Evolutionary conservation across 2,113 vertebrate genomes (phyloP).

Genomic region (Hemicordylus capensis): DNA sequence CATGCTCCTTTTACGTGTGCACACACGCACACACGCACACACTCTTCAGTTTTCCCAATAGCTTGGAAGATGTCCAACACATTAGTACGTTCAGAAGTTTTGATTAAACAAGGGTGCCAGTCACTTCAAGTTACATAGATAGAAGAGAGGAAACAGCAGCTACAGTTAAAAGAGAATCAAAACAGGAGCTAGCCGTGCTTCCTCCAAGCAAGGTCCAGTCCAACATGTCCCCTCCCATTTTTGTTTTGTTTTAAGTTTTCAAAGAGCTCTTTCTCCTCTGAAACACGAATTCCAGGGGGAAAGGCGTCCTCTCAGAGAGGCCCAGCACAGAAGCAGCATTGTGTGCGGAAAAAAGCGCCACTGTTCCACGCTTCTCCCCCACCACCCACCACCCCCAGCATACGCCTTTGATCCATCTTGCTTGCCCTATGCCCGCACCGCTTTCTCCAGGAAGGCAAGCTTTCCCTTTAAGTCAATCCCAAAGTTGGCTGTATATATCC

Average conservation of each 20-base stretch:
- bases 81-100: neutral
- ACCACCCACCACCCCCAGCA: neutral
- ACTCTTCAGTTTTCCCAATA: neutral
- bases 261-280: neutral
- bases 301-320: neutral
- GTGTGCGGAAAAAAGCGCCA: neutral
- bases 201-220: neutral
- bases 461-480: constrained; percentile 38
- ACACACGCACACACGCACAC: no score
- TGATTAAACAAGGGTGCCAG: neutral
- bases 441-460: neutral
- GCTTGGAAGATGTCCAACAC: neutral
- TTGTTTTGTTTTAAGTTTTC: neutral
- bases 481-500: constrained; percentile 54
- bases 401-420: neutral
- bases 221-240: neutral
- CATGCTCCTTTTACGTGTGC: neutral
- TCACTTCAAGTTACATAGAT: neutral
- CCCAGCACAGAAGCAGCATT: neutral
- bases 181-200: neutral
- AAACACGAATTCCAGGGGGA: neutral
- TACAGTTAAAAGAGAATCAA: neutral
- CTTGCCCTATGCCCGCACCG: neutral
- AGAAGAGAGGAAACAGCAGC: neutral
- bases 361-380: neutral